Conservation (phyloP, 2,113 vertebrate genomes). For the Lophochroa leadbeateri region DNA sequence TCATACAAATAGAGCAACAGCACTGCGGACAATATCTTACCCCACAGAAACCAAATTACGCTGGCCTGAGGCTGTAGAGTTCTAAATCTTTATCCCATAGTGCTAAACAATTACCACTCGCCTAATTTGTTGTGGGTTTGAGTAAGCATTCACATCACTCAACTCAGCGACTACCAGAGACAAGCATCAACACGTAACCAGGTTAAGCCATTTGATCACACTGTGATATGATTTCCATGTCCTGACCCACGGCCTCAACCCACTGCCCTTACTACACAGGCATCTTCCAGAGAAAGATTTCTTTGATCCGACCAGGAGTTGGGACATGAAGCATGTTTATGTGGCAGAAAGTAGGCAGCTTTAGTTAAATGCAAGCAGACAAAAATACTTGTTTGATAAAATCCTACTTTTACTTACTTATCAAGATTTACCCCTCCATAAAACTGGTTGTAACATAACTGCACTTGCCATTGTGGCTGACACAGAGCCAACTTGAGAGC, state of each 20-base stretch:
- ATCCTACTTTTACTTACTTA: not conserved
- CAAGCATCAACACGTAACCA: not conserved
- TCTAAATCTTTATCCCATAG: not conserved
- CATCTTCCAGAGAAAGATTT: not conserved
- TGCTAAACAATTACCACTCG: not conserved
- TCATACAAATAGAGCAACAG: not conserved
- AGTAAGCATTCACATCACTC: not conserved
- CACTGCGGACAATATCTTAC: not conserved
- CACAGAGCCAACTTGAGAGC: fast-evolving
- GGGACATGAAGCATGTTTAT: not conserved
- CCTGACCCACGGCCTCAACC: not conserved
- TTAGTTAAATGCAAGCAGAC: not conserved
- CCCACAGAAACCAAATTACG: not conserved
- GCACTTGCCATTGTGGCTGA: not conserved
- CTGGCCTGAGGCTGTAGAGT: not conserved
- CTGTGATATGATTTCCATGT: not conserved
- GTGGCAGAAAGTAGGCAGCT: not conserved
- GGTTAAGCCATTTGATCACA: not conserved
- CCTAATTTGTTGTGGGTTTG: not conserved
- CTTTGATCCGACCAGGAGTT: not conserved
- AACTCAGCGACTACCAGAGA: not conserved
- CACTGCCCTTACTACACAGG: not conserved
- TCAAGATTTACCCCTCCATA: not conserved
- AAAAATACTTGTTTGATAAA: not conserved
- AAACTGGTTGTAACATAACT: not conserved